Evolutionary conservation across 1,140 invertebrate genomes (phyloP).

Genomic region (Mercenaria mercenaria): DNA sequence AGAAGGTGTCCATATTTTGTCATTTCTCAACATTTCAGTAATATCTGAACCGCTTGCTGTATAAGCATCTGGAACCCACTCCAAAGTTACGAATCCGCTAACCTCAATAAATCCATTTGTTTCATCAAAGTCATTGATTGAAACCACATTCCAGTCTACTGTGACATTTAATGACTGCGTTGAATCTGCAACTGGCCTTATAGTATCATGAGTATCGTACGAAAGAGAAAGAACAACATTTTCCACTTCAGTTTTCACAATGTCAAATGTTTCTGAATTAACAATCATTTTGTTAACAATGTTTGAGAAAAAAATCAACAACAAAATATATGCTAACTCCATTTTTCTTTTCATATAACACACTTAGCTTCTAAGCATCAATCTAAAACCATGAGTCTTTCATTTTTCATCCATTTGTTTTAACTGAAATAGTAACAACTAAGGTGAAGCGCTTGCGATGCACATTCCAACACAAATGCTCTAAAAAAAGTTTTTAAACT

Average conservation of each 20-base stretch:
- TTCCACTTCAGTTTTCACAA: not conserved
- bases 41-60: not conserved
- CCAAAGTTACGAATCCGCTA: constrained; percentile 40
- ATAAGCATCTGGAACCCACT: constrained; percentile 8
- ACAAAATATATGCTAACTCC: not conserved
- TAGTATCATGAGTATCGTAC: not conserved
- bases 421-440: too few relatives aligned
- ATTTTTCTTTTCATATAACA: not conserved
- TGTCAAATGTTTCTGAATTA: not conserved
- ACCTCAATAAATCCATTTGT: constrained; percentile 58
- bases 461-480: too few relatives aligned
- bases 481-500: too few relatives aligned
- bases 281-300: not conserved
- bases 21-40: not conserved
- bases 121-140: constrained; percentile 62
- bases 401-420: too few relatives aligned
- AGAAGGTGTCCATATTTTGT: constrained; percentile 49
- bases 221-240: not conserved
- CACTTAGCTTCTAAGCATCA: too few relatives aligned
- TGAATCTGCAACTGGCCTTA: constrained; percentile 38
- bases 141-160: constrained; percentile 47
- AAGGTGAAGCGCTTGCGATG: too few relatives aligned
- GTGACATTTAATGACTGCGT: not conserved
- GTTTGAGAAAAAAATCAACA: not conserved
- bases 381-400: too few relatives aligned